Conservation (phyloP, 2,113 vertebrate species). For the Cercocebus atys region DNA sequence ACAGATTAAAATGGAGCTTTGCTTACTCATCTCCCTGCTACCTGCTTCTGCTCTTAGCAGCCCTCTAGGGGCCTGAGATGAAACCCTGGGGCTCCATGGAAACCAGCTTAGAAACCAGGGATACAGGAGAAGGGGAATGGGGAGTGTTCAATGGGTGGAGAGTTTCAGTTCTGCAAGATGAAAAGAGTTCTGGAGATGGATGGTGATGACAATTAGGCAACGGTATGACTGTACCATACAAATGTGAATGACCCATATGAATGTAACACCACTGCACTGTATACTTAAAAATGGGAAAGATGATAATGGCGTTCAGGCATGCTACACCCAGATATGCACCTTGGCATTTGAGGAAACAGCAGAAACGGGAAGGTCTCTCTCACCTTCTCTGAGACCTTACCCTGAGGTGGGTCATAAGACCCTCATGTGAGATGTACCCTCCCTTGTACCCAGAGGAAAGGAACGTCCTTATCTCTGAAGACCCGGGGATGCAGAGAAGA, state of each 20-base stretch:
- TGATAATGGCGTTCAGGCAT: fast-evolving
- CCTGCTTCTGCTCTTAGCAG: neutral
- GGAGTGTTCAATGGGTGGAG: neutral
- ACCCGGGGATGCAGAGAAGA: neutral
- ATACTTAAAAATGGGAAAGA: fast-evolving
- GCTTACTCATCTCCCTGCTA: too few relatives aligned
- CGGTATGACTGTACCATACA: fast-evolving
- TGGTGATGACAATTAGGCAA: fast-evolving
- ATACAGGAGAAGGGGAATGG: neutral
- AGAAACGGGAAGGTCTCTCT: neutral
- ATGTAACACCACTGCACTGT: fast-evolving
- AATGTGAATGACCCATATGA: fast-evolving
- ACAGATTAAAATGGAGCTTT: neutral
- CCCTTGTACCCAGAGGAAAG: neutral
- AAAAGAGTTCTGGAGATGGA: neutral
- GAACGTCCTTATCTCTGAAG: neutral
- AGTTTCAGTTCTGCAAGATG: neutral
- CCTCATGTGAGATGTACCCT: neutral
- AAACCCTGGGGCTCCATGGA: neutral
- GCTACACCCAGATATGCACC: too few relatives aligned
- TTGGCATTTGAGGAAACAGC: neutral
- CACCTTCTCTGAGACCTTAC: too few relatives aligned
- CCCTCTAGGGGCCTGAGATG: neutral
- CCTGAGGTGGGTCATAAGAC: neutral
- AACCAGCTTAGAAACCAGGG: neutral